Evolutionary conservation across 1,140 invertebrate genomes (phyloP).

Genomic region (Adelges cooleyi): DNA sequence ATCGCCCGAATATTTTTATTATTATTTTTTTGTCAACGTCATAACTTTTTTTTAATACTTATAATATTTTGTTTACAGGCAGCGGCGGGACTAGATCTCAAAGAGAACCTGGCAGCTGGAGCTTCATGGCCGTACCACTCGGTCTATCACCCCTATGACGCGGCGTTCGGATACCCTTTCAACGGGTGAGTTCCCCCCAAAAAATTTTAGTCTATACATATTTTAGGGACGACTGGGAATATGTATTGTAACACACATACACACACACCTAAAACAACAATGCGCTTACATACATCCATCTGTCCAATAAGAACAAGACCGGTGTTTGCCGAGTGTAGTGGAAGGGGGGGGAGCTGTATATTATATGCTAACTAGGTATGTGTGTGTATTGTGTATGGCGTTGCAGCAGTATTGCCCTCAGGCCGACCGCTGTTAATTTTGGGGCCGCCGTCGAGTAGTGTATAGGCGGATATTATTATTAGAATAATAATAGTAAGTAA

Average conservation of each 20-base stretch:
- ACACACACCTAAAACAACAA: slow-evolving; percentile 4
- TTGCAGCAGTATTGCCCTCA: too few relatives aligned
- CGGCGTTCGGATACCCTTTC: slow-evolving; percentile 79
- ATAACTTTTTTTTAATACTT: not conserved
- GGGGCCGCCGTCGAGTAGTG: not conserved
- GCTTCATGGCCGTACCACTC: slow-evolving; percentile 75
- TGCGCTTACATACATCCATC: not conserved
- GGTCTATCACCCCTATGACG: slow-evolving; percentile 80
- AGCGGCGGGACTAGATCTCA: slow-evolving; percentile 64
- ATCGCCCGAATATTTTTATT: not conserved
- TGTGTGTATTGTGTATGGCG: too few relatives aligned
- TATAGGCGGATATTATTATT: too few relatives aligned
- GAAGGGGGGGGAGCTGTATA: not conserved
- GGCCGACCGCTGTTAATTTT: not conserved
- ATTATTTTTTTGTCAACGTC: too few relatives aligned
- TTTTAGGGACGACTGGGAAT: not conserved
- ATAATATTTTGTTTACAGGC: slow-evolving; percentile 18
- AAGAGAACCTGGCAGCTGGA: slow-evolving; percentile 72
- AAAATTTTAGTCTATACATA: not conserved
- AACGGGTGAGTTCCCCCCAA: slow-evolving; percentile 63
- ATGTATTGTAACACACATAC: too few relatives aligned
- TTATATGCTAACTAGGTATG: too few relatives aligned
- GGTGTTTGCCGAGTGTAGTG: too few relatives aligned
- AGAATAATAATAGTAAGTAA: too few relatives aligned
- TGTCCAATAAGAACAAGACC: not conserved